Conservation (phyloP, 2,113 vertebrate genomes). For the Oncorhynchus gorbuscha region DNA sequence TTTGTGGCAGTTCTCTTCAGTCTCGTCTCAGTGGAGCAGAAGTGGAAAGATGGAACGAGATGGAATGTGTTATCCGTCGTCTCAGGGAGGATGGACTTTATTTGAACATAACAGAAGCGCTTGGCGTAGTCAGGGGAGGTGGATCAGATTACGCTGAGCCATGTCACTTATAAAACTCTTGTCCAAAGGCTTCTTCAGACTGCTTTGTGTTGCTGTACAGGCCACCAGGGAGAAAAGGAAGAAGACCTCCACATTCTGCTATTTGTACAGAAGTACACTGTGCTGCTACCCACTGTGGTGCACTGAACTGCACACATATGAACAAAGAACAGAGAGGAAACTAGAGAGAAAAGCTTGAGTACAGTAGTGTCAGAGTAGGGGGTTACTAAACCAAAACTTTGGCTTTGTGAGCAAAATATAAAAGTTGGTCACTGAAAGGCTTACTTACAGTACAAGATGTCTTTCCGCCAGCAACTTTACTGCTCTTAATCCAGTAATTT, state of each 20-base stretch:
- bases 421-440: neutral
- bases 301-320: constrained; percentile 12
- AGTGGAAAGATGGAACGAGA: constrained; percentile 25
- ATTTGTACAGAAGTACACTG: constrained; percentile 29
- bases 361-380: neutral
- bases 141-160: constrained; percentile 44
- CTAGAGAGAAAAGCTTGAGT: neutral
- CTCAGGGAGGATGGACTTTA: constrained; percentile 42
- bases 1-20: constrained; percentile 31
- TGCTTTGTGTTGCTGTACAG: constrained; percentile 39
- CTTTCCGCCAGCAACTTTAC: neutral
- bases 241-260: constrained; percentile 19
- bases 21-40: constrained; percentile 36
- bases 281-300: neutral
- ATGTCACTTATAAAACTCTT: constrained; percentile 48
- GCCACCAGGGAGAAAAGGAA: constrained; percentile 33
- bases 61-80: constrained; percentile 37
- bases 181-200: constrained; percentile 51
- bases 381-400: no score
- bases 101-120: constrained; percentile 45
- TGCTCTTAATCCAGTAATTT: neutral
- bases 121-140: constrained; percentile 30
- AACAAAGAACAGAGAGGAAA: constrained; percentile 21
- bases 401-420: neutral
- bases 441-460: neutral